Base-by-base conservation (phyloP, 2,888 invertebrate genomes). In the Callosobruchus maculatus region DNA sequence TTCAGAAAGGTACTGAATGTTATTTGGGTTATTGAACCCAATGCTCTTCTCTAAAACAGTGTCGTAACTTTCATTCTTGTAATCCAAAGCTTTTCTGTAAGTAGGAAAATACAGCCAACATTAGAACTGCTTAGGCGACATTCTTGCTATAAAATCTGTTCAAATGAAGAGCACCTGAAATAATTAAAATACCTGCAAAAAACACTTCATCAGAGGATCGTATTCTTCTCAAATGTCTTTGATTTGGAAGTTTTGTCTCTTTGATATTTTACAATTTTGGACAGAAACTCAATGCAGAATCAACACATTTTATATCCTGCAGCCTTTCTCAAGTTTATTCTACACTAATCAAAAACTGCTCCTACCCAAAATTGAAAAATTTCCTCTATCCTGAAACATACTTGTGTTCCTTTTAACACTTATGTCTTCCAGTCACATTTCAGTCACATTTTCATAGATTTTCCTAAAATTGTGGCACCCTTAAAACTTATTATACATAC, bases 11-110 rank as follows among this genome's bases (percentile, higher is more conserved):
- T 93, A 93, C 88, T 93, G 93, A 86, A 94, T 92, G 91, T 93
- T 94, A 91, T 94, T 95, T 79, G 96, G 95, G 90, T 96, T 96
- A 90, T 93, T 93, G 91, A 95, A 95, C 86, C 94, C 95, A 83
- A 94, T 91, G 85, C 94, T 94, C 89, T 92, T 92, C 89, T 92
- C 92, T 88, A 96, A 90, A 86, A 95, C 92, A 82, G 92, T 92
- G 89, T 95, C 94, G 90, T 92, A 95, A 85, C 90, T 91, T 87
- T 93, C 92, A 84, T 92, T 93, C 88, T 92, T 92, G 91, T 92
- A 92, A 89, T 94, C 94, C 90, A 92, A 89, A 79, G 93, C 92
- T 90, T 93, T 93, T 90, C 94, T 94, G 90, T 81, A 87, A 87
- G 76, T 76, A 77, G 79, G 79, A 83, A 83, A 80, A 68, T 49